These are phyloP conservation scores for Drosophila siamana DNA, from an alignment of 2,888 invertebrate genomes.

Conservation along the genomic window DNA sequence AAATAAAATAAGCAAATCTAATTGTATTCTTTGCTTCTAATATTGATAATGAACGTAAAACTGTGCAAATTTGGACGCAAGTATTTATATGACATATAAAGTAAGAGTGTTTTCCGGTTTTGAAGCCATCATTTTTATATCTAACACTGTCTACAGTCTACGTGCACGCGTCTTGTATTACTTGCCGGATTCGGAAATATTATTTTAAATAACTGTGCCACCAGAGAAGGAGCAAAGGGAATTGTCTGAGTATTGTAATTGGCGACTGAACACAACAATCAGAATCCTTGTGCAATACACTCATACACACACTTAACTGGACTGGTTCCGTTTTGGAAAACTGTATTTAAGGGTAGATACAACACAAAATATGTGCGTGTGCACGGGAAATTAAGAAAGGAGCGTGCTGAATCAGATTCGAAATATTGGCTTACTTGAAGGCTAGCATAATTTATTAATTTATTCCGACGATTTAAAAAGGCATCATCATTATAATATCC, in stretches of 20 bases:
- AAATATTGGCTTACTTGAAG: constrained; percentile 67
- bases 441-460: constrained; percentile 55
- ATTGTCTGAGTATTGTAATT: constrained; percentile 23
- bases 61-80: too few relatives aligned
- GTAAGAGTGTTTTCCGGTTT: too few relatives aligned
- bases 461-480: constrained; percentile 48
- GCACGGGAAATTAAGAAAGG: constrained; percentile 77
- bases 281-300: constrained; percentile 12
- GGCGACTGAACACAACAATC: constrained; percentile 18
- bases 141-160: not conserved
- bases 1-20: too few relatives aligned
- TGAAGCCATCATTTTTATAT: not conserved
- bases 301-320: constrained; percentile 23
- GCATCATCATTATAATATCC: not conserved
- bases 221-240: constrained; percentile 32
- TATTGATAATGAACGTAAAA: too few relatives aligned
- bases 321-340: constrained; percentile 34
- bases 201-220: constrained; percentile 74
- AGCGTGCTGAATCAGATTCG: constrained; percentile 76
- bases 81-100: too few relatives aligned
- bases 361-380: constrained; percentile 60
- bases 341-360: constrained; percentile 22
- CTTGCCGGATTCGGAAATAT: constrained; percentile 78
- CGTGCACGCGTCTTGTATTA: constrained; percentile 72
- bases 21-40: too few relatives aligned